Evolutionary conservation across 1,140 invertebrate genomes (phyloP), one percentile per base, ranked within the genome.

Genomic region (Aphaenogaster rudis): DNA sequence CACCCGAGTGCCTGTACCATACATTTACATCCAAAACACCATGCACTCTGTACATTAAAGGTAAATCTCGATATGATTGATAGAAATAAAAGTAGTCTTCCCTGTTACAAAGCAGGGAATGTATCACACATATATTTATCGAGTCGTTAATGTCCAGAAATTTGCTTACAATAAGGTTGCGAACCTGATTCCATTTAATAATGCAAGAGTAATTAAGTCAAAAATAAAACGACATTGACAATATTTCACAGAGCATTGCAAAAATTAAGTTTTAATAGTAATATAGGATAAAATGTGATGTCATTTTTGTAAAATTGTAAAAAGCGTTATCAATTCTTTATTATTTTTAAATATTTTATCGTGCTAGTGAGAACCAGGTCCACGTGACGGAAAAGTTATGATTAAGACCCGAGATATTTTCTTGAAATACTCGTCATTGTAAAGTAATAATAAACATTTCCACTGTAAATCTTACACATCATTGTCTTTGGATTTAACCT

Each of bases 1-100:
- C 92, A 93, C 93, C 93, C 91, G 93, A 94, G 92, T 92, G 91
- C 92, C 92, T 94, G 91, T 92, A 94, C 93, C 94, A 94, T 92
- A 94, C 94, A 93, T 91, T 92, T 93, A 92, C 93, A 93, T 93
- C 88, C 90, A 94, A 93, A 94, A 93, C 87, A 93, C 91, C 95
- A 95, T 95, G 95, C 94, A 95, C 88, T 92, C 92, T 93, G 90
- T 93, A 91, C 66, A 82, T 71, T 89, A 77, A 84, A 82, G 21
- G 72, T 78, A 87, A 90, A 87, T 84, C 57, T 74, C 54, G 13
- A 76, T 74, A 45, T 81, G 13, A 71, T 76, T n/a, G 78, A 1
- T 74, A 42, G 21, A 84, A 76, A 63, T n/a, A 74, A 84, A 76
- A 81, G 39, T 87, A 88, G 50, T 69, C 61, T 52, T 88, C 54